These are phyloP conservation scores for Staurois parvus DNA, from an alignment of 2,797 vertebrate species.

Conservation along the genomic window DNA sequence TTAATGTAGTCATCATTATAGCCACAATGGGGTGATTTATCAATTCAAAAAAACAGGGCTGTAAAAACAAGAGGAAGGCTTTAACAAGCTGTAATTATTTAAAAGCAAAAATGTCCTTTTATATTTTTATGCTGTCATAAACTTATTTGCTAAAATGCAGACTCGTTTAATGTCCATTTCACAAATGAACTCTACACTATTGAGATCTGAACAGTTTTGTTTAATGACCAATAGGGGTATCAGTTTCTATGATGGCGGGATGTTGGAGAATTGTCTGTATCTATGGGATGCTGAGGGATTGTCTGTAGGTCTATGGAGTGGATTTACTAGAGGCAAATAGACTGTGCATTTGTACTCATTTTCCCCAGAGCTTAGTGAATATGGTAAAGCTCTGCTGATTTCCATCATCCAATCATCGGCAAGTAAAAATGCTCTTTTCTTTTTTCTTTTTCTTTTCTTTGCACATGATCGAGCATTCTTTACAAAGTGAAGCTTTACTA, in stretches of 20 bases:
- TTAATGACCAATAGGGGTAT: conserved; percentile 17
- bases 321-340: too few species aligned
- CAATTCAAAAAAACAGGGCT: background rate
- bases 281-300: conserved; percentile 11
- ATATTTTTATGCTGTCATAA: conserved; percentile 26
- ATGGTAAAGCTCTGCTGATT: too few species aligned
- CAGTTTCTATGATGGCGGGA: conserved; percentile 1
- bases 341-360: too few species aligned
- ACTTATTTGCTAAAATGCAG: conserved; percentile 39
- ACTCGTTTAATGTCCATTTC: conserved; percentile 28
- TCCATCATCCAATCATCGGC: too few species aligned
- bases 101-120: conserved; percentile 40
- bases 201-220: conserved; percentile 26
- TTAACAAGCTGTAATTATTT: conserved; percentile 47
- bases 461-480: too few species aligned
- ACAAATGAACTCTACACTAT: conserved; percentile 4
- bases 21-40: conserved; percentile 47
- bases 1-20: conserved; percentile 46
- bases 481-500: too few species aligned
- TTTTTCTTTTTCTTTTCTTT: too few species aligned
- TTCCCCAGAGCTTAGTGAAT: too few species aligned
- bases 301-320: background rate
- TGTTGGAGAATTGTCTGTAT: conserved; percentile 27
- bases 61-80: conserved; percentile 21
- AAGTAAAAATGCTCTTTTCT: too few species aligned